Percentiles rank a stretch among this genome's conserved stretches.
These are phyloP conservation scores for Falco concolor DNA, from an alignment of 2,797 vertebrate genomes.

Conservation along the genomic window DNA sequence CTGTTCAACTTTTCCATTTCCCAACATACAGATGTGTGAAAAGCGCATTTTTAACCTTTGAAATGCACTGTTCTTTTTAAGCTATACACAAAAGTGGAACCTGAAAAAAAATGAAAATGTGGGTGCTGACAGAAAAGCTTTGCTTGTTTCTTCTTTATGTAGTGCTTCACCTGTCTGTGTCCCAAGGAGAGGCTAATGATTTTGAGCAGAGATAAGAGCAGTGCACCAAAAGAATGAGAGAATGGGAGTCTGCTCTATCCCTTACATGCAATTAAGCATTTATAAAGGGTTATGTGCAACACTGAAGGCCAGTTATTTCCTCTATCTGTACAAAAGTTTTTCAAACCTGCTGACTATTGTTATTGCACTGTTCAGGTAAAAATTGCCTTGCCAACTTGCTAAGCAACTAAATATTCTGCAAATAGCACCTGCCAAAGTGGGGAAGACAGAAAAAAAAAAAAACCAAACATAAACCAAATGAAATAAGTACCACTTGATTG, in stretches of 20 bases:
- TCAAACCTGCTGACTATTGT: background rate
- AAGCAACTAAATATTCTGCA: background rate
- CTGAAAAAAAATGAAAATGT: background rate
- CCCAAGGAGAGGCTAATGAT: background rate
- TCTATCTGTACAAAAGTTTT: background rate
- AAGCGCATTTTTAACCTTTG: background rate
- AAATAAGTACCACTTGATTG: background rate
- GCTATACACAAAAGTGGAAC: background rate
- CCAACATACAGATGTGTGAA: background rate
- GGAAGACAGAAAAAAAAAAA: background rate
- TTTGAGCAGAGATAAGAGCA: background rate
- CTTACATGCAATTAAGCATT: background rate
- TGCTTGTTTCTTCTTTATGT: background rate
- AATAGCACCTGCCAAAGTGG: background rate
- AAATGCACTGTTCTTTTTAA: background rate
- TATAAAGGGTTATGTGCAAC: background rate
- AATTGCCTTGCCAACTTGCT: background rate
- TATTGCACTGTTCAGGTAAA: background rate
- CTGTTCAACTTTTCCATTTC: background rate
- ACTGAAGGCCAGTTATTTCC: background rate
- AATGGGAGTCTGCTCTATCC: background rate
- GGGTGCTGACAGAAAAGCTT: background rate
- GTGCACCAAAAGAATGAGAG: background rate
- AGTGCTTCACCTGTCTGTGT: background rate
- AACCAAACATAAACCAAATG: rapidly evolving